phyloP scores from a whole-genome alignment of 2,888 invertebrate species.

The Apotomis turbidana region DNA sequence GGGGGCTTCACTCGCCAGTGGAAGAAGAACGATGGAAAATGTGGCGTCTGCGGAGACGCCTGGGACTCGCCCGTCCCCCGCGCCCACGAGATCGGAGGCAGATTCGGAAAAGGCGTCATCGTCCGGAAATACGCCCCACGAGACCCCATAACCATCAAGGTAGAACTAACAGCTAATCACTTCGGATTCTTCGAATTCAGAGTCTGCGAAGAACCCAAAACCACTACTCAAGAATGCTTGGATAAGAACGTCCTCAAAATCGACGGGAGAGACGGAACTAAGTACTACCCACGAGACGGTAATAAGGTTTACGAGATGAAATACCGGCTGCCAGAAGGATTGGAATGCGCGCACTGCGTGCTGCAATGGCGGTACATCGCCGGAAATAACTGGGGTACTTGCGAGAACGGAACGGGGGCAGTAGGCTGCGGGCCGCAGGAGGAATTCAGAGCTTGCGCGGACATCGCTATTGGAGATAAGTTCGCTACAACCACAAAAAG shows the following conservation, averaged over 20 bases:
- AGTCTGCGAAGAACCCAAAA: conserved; percentile 89
- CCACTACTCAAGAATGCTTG: conserved; percentile 89
- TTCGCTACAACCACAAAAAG: conserved; percentile 73
- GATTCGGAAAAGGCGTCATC: conserved; percentile 91
- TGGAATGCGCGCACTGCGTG: conserved; percentile 92
- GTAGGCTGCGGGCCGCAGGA: conserved; percentile 96
- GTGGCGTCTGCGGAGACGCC: conserved; percentile 94
- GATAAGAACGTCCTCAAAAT: conserved; percentile 87
- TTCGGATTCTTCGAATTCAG: conserved; percentile 94
- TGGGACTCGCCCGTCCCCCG: conserved; percentile 89
- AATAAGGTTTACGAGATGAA: conserved; percentile 91
- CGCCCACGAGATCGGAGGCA: conserved; percentile 92
- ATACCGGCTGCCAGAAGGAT: conserved; percentile 84
- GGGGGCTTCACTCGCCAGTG: conserved; percentile 94
- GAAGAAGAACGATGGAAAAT: conserved; percentile 91
- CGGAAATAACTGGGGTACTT: conserved; percentile 93
- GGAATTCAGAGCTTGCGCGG: conserved; percentile 93
- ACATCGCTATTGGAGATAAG: conserved; percentile 87
- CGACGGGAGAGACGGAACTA: conserved; percentile 77
- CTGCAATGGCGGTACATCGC: conserved; percentile 95
- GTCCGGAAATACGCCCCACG: conserved; percentile 90
- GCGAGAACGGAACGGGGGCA: conserved; percentile 88
- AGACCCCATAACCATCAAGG: conserved; percentile 87
- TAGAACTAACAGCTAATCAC: conserved; percentile 95
- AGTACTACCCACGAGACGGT: conserved; percentile 90